Evolutionary conservation across 2,888 invertebrate species (phyloP).

Genomic region (Neoascia interrupta): DNA sequence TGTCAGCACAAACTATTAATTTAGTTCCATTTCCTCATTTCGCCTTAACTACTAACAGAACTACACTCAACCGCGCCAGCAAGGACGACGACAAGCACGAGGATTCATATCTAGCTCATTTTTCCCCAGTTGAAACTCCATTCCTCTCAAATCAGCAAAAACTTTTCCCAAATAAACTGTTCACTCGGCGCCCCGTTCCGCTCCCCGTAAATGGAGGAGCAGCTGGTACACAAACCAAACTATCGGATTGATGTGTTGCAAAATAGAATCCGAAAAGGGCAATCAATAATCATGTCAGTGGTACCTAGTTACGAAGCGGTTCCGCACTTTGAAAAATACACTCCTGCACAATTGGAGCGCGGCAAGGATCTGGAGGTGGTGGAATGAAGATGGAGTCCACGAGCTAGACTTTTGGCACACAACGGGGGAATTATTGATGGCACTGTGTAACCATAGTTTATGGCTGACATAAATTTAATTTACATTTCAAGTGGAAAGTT

Average conservation of each 20-base stretch:
- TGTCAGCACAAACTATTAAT: constrained; percentile 65
- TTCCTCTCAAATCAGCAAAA: constrained; percentile 4
- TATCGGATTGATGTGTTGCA: constrained; percentile 58
- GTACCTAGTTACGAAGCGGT: constrained; percentile 4
- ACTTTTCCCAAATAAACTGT: constrained; percentile 25
- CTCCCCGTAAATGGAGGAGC: too few relatives aligned
- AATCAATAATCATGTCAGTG: constrained; percentile 61
- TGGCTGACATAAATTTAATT: constrained; percentile 57
- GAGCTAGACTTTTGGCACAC: constrained; percentile 20
- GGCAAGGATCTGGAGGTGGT: constrained; percentile 10
- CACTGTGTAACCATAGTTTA: constrained; percentile 54
- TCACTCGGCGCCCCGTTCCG: too few relatives aligned
- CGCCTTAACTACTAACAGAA: constrained; percentile 10
- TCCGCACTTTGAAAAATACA: constrained; percentile 2
- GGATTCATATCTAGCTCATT: constrained; percentile 44
- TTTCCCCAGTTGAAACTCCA: background rate
- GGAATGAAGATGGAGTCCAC: constrained; percentile 23
- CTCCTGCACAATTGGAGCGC: constrained; percentile 3
- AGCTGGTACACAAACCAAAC: constrained; percentile 50
- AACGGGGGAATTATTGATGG: constrained; percentile 40
- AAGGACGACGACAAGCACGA: constrained; percentile 8
- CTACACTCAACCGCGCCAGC: constrained; percentile 11
- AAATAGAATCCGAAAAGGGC: constrained; percentile 59
- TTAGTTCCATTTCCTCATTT: constrained; percentile 33
- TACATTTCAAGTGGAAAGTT: constrained; percentile 46